Conservation (phyloP, 2,113 vertebrate species). For the Ciconia maguari region DNA sequence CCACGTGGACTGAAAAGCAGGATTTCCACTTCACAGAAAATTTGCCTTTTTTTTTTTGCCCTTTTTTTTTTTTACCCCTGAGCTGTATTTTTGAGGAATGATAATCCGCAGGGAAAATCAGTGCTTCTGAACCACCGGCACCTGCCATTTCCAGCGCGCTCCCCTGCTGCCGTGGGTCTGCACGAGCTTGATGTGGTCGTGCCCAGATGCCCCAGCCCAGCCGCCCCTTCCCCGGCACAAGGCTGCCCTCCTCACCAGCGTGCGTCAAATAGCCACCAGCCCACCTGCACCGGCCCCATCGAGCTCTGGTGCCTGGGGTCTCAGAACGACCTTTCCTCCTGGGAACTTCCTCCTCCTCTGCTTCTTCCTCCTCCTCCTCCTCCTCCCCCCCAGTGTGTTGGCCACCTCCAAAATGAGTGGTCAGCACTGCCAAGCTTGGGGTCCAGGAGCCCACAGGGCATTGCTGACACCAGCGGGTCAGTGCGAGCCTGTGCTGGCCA, state of each 20-base stretch:
- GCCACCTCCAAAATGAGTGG: not conserved
- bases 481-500: not conserved
- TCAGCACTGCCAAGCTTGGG: not conserved
- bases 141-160: rapidly evolving
- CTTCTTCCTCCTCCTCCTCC: not conserved
- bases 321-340: not conserved
- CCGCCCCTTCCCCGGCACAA: rapidly evolving
- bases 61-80: rapidly evolving
- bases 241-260: rapidly evolving
- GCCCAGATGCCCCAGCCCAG: rapidly evolving
- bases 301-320: not conserved
- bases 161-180: rapidly evolving
- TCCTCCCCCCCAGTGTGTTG: not conserved
- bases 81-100: not conserved
- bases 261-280: rapidly evolving
- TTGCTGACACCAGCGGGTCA: not conserved
- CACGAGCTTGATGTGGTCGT: rapidly evolving
- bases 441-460: not conserved
- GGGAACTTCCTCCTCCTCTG: not conserved
- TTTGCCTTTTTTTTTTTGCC: not conserved
- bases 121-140: rapidly evolving
- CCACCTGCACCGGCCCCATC: rapidly evolving
- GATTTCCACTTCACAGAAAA: not conserved
- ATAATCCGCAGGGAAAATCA: not conserved
- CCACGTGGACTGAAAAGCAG: not conserved